Conservation (phyloP, 2,888 invertebrate species). For the Campoplex nolae region DNA sequence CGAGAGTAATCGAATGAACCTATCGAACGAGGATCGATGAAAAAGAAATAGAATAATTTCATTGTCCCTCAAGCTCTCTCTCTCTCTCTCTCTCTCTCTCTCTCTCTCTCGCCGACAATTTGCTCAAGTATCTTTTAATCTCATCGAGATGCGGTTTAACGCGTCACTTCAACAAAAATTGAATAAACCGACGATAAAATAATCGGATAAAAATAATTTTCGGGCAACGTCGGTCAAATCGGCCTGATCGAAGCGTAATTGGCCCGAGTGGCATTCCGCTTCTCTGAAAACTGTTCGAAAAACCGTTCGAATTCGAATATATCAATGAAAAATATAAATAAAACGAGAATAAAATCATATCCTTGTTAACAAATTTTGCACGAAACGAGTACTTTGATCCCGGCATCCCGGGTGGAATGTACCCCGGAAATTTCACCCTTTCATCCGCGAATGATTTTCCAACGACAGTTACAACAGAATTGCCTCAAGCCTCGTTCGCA, state of each 20-base stretch:
- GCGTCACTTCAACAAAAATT: not conserved
- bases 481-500: not conserved
- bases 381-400: not conserved
- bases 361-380: not conserved
- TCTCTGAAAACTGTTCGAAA: not conserved
- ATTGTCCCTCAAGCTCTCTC: no score
- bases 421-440: not conserved
- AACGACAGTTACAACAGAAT: not conserved
- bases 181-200: not conserved
- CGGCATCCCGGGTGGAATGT: not conserved
- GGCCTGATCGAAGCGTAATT: not conserved
- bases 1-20: not conserved
- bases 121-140: not conserved
- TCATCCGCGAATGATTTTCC: not conserved
- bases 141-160: not conserved
- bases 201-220: not conserved
- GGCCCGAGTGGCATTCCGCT: not conserved
- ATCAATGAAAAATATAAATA: not conserved
- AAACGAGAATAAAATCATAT: not conserved
- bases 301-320: not conserved
- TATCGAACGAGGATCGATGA: not conserved
- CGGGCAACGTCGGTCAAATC: not conserved
- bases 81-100: not conserved
- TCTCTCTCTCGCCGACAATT: not conserved
- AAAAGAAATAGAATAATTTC: not conserved